These are phyloP conservation scores for Sphaerolaimus hirsutus DNA, from an alignment of 2,888 invertebrate genomes.

Conservation along the genomic window DNA sequence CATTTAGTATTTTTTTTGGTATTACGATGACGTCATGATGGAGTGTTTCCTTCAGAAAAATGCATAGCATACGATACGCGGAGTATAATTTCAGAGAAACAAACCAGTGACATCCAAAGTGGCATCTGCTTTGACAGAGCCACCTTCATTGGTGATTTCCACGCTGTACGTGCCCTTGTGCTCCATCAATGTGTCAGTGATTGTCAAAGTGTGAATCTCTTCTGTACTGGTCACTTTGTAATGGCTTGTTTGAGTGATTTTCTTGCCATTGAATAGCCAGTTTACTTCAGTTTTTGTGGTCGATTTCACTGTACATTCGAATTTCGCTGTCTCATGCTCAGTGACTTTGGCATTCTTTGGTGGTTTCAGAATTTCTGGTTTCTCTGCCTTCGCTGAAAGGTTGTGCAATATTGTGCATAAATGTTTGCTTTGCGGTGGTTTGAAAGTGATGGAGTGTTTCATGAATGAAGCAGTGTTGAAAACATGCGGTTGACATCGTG, in stretches of 20 bases:
- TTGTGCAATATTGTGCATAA: no score
- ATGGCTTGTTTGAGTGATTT: not conserved
- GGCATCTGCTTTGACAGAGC: not conserved
- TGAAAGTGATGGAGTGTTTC: no score
- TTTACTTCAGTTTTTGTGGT: slow-evolving; percentile 10
- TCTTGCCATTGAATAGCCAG: slow-evolving; percentile 10
- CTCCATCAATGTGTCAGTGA: slow-evolving; percentile 20
- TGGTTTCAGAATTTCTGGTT: no score
- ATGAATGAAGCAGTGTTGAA: no score
- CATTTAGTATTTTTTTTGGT: no score
- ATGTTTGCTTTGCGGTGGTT: no score
- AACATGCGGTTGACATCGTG: no score
- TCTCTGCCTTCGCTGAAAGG: no score
- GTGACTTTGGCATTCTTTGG: slow-evolving; percentile 1
- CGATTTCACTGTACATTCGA: slow-evolving; percentile 11
- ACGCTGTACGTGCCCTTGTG: slow-evolving; percentile 18
- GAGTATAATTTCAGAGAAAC: no score
- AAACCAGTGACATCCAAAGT: not conserved
- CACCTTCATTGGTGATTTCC: slow-evolving; percentile 17
- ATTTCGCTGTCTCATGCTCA: slow-evolving; percentile 8
- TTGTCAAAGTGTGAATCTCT: slow-evolving; percentile 26
- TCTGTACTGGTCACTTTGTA: not conserved
- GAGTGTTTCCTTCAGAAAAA: no score
- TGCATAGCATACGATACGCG: no score
- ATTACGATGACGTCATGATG: no score